Percentiles rank a stretch among this genome's conserved stretches.
These are phyloP conservation scores for Suricata suricatta DNA, from an alignment of 2,113 vertebrate species.

Conservation along the genomic window DNA sequence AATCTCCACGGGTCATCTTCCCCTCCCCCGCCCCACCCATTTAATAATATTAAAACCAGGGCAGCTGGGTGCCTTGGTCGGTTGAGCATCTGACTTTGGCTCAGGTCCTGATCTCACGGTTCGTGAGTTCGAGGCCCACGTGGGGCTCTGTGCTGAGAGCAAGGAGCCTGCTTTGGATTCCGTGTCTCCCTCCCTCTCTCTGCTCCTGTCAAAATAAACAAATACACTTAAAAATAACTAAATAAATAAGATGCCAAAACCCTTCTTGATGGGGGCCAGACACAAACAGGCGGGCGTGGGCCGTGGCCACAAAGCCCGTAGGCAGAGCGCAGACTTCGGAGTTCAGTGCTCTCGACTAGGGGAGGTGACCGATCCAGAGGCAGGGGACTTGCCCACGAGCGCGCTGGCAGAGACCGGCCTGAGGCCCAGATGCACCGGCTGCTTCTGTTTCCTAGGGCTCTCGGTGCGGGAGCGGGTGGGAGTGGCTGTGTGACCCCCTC, in stretches of 20 bases:
- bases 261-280: not conserved
- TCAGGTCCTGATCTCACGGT: too few relatives aligned
- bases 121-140: rapidly evolving
- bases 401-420: not conserved
- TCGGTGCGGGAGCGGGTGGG: not conserved
- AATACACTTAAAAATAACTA: too few relatives aligned
- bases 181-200: too few relatives aligned
- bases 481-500: not conserved
- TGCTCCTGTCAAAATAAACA: too few relatives aligned
- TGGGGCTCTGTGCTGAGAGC: too few relatives aligned
- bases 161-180: too few relatives aligned
- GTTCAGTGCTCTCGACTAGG: rapidly evolving
- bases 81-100: too few relatives aligned
- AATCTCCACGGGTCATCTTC: rapidly evolving
- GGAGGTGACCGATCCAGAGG: not conserved
- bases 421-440: not conserved
- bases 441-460: too few relatives aligned
- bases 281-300: not conserved
- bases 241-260: not conserved
- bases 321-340: not conserved
- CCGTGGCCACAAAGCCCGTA: rapidly evolving
- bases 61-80: too few relatives aligned
- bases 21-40: not conserved
- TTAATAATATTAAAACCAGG: too few relatives aligned
- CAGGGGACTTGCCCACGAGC: rapidly evolving